These are phyloP conservation scores for Clitarchus hookeri DNA, from an alignment of 2,888 invertebrate species.

Conservation along the genomic window DNA sequence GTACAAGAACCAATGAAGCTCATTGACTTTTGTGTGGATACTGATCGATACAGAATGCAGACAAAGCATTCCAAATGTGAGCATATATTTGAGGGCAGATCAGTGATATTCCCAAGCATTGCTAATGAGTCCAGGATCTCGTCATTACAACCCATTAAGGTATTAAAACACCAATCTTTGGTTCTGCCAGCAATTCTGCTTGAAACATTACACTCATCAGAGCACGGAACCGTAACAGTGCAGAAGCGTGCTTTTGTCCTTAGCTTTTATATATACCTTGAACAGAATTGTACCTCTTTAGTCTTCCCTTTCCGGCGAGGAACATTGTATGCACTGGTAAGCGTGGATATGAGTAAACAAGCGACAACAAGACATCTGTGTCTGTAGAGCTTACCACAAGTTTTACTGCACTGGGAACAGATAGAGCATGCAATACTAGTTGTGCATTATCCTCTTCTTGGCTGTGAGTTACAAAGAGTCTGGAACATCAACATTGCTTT, in stretches of 20 bases:
- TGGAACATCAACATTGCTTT: too few relatives aligned
- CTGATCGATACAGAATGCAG: constrained; percentile 4
- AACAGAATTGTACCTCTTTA: too few relatives aligned
- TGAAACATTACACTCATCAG: background rate
- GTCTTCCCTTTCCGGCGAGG: too few relatives aligned
- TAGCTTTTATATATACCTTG: background rate
- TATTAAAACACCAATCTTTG: background rate
- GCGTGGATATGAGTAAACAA: too few relatives aligned
- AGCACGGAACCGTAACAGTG: background rate
- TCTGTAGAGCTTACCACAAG: too few relatives aligned
- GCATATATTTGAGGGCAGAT: background rate
- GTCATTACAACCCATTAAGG: background rate
- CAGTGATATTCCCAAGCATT: background rate
- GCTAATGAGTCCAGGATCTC: too few relatives aligned
- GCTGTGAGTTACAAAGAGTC: too few relatives aligned
- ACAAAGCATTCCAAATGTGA: background rate
- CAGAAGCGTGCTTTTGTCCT: background rate
- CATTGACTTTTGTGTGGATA: background rate
- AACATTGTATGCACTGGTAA: too few relatives aligned
- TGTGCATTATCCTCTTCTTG: too few relatives aligned
- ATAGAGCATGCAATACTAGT: too few relatives aligned
- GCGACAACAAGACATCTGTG: too few relatives aligned
- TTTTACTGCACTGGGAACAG: too few relatives aligned
- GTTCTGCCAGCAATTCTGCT: background rate
- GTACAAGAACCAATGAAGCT: background rate